Base-by-base conservation (phyloP, 2,888 invertebrate genomes). In the Imbricaverruca yamaguchii region DNA sequence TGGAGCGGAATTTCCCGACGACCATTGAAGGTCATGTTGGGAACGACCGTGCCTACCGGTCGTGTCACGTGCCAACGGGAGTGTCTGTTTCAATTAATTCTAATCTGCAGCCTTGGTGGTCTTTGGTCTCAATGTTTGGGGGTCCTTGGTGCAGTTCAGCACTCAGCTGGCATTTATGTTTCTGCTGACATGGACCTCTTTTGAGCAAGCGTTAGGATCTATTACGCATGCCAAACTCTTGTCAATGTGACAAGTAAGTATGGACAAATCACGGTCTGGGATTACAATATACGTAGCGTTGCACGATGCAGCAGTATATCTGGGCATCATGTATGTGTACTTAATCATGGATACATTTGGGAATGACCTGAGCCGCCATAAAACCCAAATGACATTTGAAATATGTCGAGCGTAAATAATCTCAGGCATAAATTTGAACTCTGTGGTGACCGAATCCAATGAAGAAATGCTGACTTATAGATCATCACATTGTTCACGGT, bases 181-280 rank as follows among this genome's bases (percentile, higher is more conserved):
- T 39, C 39, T 39, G 39, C 39, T 39, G 39, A 63, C 25, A 15
- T 15, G 15, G 39, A 23, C 69, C 15, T 39, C 7, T 69, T 39
- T 13, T 15, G 39, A 7, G 13, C 15, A 15, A 13, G 0, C 7
- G 69, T 69, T 39, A 69, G 15, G 53, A 21, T 7, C 74, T 21
- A 21, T 74, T 74, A 74, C 21, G 74, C 55, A 74, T 74, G 74
- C 74, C 55, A 74, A 74, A 53, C 9, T 55, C 55, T 55, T 55
- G 53, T 74, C 74, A 74, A 74, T 53, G 74, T 55, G 74, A 74
- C 53, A 74, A 55, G 21, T 55, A 74, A 55, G 74, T 55, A 74
- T 21, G 69, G 74, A 55, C 74, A 55, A 55, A 74, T 21, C 74
- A 18, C 21, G 21, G 7, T 21, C 11, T 10, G 1, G 74, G 74